Evolutionary conservation across 2,888 invertebrate species (phyloP).

Genomic region (Dasysyrphus albostriatus): DNA sequence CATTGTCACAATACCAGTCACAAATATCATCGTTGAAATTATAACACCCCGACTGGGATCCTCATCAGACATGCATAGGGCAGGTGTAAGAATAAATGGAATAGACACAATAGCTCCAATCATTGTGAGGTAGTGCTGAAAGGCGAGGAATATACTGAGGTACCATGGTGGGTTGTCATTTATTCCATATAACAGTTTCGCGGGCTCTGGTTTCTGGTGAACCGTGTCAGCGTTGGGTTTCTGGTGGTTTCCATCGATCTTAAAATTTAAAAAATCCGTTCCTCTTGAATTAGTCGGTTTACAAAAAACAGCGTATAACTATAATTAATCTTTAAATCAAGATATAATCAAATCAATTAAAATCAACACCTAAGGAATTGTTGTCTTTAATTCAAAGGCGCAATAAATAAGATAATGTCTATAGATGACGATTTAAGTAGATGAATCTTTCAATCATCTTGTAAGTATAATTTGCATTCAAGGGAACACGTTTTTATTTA

Average conservation of each 20-base stretch:
- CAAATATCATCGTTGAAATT: slow-evolving; percentile 93
- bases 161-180: slow-evolving; percentile 94
- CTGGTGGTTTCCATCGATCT: slow-evolving; percentile 57
- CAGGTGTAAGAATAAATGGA: slow-evolving; percentile 92
- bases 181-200: slow-evolving; percentile 87
- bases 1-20: slow-evolving; percentile 91
- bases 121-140: slow-evolving; percentile 94
- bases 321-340: neutral
- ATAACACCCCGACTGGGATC: slow-evolving; percentile 90
- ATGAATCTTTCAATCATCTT: slow-evolving; percentile 28
- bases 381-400: slow-evolving; percentile 9
- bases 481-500: neutral
- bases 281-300: neutral
- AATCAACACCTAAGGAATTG: neutral
- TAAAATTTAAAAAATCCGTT: neutral
- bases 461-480: neutral
- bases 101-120: slow-evolving; percentile 93
- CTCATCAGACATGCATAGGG: slow-evolving; percentile 90
- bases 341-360: neutral
- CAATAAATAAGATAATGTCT: neutral
- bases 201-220: slow-evolving; percentile 20
- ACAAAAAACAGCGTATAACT: neutral
- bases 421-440: slow-evolving; percentile 13
- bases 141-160: slow-evolving; percentile 91
- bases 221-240: neutral